Evolutionary conservation across 1,140 invertebrate species (phyloP), one percentile per base, ranked within the genome.

Genomic region (Belonocnema kinseyi): DNA sequence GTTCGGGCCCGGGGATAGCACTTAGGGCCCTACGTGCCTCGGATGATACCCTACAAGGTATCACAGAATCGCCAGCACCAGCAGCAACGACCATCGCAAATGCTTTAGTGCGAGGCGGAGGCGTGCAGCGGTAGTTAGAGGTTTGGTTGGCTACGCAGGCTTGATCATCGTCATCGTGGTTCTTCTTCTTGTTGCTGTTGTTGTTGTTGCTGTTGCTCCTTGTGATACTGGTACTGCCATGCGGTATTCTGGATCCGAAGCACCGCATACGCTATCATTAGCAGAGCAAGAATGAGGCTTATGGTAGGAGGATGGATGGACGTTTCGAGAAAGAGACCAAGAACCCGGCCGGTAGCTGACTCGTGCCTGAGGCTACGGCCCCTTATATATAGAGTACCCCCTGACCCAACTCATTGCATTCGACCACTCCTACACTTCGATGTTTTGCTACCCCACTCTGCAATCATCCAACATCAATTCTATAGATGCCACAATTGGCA

Each of bases 251-350:
- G 16, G 21, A 10, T 33, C 21, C 21, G 58, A 61, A 61, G 58
- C 74, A 72, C 61, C 78, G 75, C 77, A 83, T 82, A 88, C 86
- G 86, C 88, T 89, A 89, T 89, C 87, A 89, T 89, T 89, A 89
- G 85, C 53, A 85, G 82, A 82, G 82, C 82, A 84, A 84, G 83
- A 85, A 84, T 82, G 80, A 85, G 83, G 80, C 74, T 76, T 19
- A 82, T 66, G 83, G 77, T 75, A 74, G 80, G 84, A 78, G 53
- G 66, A 72, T 71, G 74, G 83, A 85, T 83, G 81, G 77, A 84
- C 80, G 84, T 78, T 78, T 74, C 66, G 70, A 52, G 52, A 72
- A 73, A 78, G 70, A 82, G 66, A 26, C 79, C 52, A 61, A 82
- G 74, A 77, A 80, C 81, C 80, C 72, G 77, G 73, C 82, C 85